Evolutionary conservation across 2,888 invertebrate genomes (phyloP).

Genomic region (Lymantria dispar): DNA sequence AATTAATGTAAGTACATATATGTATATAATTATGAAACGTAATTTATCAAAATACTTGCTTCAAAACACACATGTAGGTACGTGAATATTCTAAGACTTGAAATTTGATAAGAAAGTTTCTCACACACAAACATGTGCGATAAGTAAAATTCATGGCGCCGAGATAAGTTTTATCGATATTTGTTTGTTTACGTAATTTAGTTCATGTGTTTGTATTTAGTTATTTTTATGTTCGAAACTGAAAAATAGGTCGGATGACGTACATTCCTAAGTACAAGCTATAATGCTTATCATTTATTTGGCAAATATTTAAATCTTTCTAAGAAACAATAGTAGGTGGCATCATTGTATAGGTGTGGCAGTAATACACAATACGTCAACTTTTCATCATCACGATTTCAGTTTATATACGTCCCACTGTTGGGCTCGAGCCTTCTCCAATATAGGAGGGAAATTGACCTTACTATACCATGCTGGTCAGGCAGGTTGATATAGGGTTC

Average conservation of each 20-base stretch:
- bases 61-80: neutral
- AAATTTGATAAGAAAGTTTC: conserved; percentile 53
- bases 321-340: too few species aligned
- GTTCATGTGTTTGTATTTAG: conserved; percentile 9
- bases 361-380: too few species aligned
- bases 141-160: conserved; percentile 62
- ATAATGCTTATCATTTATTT: too few species aligned
- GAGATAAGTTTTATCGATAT: conserved; percentile 42
- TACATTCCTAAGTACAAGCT: neutral
- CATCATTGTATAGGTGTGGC: too few species aligned
- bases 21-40: too few species aligned
- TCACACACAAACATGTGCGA: conserved; percentile 50
- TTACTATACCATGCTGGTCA: too few species aligned
- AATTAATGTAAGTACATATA: neutral
- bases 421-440: too few species aligned
- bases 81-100: conserved; percentile 38
- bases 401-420: too few species aligned
- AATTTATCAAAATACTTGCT: conserved; percentile 16
- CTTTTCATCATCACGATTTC: too few species aligned
- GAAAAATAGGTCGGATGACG: neutral
- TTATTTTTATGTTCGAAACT: conserved; percentile 1
- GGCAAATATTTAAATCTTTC: too few species aligned
- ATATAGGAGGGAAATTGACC: too few species aligned
- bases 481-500: too few species aligned
- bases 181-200: conserved; percentile 33